Conservation (phyloP, 2,888 invertebrate genomes). For the Apotomis turbidana region DNA sequence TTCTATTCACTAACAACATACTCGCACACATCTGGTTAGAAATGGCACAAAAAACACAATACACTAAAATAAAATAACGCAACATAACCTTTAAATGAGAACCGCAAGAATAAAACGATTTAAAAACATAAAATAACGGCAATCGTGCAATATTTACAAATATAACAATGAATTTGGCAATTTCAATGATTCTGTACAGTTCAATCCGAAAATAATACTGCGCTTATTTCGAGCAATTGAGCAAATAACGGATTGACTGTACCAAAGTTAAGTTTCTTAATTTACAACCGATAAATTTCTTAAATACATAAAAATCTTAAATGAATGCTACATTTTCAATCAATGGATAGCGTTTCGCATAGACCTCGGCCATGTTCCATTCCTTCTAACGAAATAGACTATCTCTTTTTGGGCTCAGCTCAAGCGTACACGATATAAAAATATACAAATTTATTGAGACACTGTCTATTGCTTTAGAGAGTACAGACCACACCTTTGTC, state of each 20-base stretch:
- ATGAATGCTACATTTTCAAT: too few relatives aligned
- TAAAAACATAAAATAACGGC: slow-evolving; percentile 24
- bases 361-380: too few relatives aligned
- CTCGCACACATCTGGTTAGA: not conserved
- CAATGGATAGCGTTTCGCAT: too few relatives aligned
- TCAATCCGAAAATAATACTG: slow-evolving; percentile 21
- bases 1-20: too few relatives aligned
- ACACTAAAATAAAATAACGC: not conserved
- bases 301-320: too few relatives aligned
- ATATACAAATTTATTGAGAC: too few relatives aligned
- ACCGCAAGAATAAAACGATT: slow-evolving; percentile 10
- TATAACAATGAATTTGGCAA: slow-evolving; percentile 29
- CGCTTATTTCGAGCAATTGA: slow-evolving; percentile 15
- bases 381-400: too few relatives aligned
- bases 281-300: not conserved
- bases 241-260: slow-evolving; percentile 20
- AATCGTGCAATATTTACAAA: slow-evolving; percentile 28
- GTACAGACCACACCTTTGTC: too few relatives aligned
- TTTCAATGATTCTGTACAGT: slow-evolving; percentile 20
- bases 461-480: too few relatives aligned
- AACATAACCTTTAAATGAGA: slow-evolving; percentile 30
- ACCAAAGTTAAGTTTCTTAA: not conserved
- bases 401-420: too few relatives aligned
- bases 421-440: too few relatives aligned
- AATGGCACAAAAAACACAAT: slow-evolving; percentile 3